phyloP scores from a whole-genome alignment of 2,888 invertebrate genomes.

The Drosophila rellima region DNA sequence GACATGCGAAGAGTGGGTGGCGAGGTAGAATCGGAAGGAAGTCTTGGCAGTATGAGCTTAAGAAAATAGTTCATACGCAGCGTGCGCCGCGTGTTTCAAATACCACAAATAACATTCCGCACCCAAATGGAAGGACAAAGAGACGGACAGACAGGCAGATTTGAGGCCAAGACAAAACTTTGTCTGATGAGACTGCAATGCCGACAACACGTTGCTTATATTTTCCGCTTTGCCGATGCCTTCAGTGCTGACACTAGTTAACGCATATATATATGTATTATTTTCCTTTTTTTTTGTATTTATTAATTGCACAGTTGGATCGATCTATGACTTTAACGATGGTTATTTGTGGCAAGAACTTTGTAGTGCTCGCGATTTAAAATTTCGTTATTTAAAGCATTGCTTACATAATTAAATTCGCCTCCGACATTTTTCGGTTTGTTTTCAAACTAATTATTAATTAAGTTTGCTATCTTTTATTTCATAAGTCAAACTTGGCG shows the following conservation, averaged over 20 bases:
- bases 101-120: conserved; percentile 64
- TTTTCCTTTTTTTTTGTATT: too few species aligned
- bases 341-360: too few species aligned
- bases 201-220: conserved; percentile 19
- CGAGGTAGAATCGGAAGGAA: neutral
- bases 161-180: conserved; percentile 26
- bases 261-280: too few species aligned
- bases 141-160: conserved; percentile 3
- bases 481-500: neutral
- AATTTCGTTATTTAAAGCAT: too few species aligned
- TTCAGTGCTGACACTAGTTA: conserved; percentile 37
- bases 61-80: conserved; percentile 77
- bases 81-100: conserved; percentile 67
- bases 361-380: too few species aligned
- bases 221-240: conserved; percentile 28
- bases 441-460: neutral
- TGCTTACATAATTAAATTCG: too few species aligned
- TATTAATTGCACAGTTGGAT: too few species aligned
- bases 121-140: conserved; percentile 22
- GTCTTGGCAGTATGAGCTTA: conserved; percentile 35
- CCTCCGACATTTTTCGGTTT: neutral
- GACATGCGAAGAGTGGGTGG: neutral
- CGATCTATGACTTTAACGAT: too few species aligned
- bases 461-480: neutral
- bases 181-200: conserved; percentile 37